phyloP scores from a whole-genome alignment of 2,888 invertebrate genomes.

The Epinotia brunnichana region DNA sequence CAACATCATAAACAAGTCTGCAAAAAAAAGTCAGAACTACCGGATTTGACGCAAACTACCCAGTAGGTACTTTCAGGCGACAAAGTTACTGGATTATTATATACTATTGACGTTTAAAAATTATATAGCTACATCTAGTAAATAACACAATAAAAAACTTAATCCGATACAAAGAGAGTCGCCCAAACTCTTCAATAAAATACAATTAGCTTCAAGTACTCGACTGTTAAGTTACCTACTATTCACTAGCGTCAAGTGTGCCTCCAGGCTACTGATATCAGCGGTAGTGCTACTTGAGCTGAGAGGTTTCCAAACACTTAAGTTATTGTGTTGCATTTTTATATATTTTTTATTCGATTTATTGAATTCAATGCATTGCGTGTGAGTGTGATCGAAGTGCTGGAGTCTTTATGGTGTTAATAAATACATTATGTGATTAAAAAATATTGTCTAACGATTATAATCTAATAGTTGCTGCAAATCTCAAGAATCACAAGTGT shows the following conservation, averaged over 20 bases:
- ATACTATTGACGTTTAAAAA: too few relatives aligned
- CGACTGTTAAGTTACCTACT: background rate
- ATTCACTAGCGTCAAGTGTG: conserved; percentile 41
- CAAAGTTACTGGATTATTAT: too few relatives aligned
- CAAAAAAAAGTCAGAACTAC: too few relatives aligned
- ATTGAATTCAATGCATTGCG: background rate
- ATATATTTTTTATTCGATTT: conserved; percentile 17
- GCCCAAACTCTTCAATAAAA: conserved; percentile 6
- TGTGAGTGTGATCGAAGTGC: conserved; percentile 11
- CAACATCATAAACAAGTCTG: too few relatives aligned
- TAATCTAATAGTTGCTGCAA: too few relatives aligned
- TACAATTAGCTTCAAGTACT: conserved; percentile 32
- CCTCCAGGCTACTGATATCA: conserved; percentile 62
- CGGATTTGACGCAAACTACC: too few relatives aligned
- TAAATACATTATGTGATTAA: background rate
- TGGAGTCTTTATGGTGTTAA: background rate
- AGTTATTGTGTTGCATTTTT: conserved; percentile 29
- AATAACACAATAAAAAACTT: background rate
- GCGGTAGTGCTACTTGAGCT: conserved; percentile 12
- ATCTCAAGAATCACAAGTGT: too few relatives aligned
- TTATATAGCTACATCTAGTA: too few relatives aligned
- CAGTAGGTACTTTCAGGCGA: too few relatives aligned
- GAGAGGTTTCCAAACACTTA: conserved; percentile 38
- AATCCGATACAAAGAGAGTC: background rate
- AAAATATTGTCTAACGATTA: too few relatives aligned